phyloP scores from a whole-genome alignment of 2,113 vertebrate genomes.

The Gulo gulo region DNA sequence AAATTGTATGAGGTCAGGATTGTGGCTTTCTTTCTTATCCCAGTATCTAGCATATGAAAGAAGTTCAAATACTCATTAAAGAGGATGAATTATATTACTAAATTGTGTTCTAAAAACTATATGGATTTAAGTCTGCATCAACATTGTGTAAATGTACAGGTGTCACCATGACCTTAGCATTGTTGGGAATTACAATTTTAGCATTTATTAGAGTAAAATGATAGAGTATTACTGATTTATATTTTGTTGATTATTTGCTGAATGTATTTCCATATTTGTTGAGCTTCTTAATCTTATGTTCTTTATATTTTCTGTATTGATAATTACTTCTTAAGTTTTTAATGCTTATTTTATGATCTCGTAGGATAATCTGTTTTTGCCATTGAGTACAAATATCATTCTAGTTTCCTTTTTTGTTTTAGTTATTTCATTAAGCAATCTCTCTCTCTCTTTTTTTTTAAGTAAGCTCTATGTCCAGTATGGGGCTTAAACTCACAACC shows the following conservation, averaged over 20 bases:
- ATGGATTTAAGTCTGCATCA: neutral
- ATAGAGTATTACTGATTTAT: neutral
- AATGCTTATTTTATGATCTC: constrained; percentile 7
- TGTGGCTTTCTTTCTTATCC: neutral
- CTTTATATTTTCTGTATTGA: neutral
- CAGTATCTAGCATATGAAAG: neutral
- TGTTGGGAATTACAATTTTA: neutral
- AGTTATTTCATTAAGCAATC: neutral
- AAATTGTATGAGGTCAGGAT: neutral
- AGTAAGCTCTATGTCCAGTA: too few species aligned
- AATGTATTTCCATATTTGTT: neutral
- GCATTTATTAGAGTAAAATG: neutral
- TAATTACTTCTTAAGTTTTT: neutral
- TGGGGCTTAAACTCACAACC: too few species aligned
- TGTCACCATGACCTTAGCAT: neutral
- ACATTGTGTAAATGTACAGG: neutral
- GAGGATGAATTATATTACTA: neutral
- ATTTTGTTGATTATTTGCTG: neutral
- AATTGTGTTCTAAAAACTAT: neutral
- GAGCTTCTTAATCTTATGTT: neutral
- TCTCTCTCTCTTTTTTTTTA: neutral
- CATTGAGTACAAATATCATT: neutral
- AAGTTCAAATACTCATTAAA: neutral
- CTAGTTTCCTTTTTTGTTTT: neutral
- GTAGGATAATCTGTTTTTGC: neutral